Percentiles rank a stretch among this genome's conserved stretches.
Conservation (phyloP, 2,888 invertebrate genomes). For the Agrochola lychnidis region DNA sequence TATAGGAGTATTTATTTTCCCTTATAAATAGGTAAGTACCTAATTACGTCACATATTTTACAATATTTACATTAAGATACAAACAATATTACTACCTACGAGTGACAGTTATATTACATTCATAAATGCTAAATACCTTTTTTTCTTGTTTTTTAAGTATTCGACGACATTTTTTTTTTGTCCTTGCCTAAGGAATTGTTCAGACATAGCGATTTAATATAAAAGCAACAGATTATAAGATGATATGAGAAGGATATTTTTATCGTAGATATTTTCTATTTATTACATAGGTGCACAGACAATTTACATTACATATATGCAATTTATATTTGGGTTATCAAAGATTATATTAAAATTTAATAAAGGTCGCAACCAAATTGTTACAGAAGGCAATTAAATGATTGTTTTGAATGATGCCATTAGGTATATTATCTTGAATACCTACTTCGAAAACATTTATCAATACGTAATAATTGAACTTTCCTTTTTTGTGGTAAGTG, state of each 20-base stretch:
- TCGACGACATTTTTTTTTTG: constrained; percentile 3
- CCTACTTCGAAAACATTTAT: background rate
- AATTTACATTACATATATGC: background rate
- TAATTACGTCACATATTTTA: constrained; percentile 32
- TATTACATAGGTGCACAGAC: background rate
- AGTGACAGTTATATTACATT: constrained; percentile 19
- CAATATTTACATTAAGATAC: constrained; percentile 42
- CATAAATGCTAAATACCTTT: background rate
- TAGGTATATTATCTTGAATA: background rate
- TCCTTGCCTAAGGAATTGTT: constrained; percentile 4
- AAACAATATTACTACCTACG: background rate
- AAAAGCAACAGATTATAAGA: background rate
- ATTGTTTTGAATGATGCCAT: background rate
- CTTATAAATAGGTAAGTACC: background rate
- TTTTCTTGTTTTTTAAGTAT: background rate
- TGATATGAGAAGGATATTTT: background rate
- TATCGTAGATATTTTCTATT: background rate
- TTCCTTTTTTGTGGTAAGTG: constrained; percentile 18
- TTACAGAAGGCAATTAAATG: background rate
- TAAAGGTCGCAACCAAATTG: background rate
- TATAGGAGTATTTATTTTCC: constrained; percentile 39
- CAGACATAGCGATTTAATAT: constrained; percentile 30
- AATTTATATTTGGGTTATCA: background rate
- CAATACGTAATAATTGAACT: background rate
- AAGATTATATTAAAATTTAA: background rate